Evolutionary conservation across 2,113 vertebrate species (phyloP), one percentile per base, ranked within the genome.

Genomic region (Phalacrocorax brasilianus): DNA sequence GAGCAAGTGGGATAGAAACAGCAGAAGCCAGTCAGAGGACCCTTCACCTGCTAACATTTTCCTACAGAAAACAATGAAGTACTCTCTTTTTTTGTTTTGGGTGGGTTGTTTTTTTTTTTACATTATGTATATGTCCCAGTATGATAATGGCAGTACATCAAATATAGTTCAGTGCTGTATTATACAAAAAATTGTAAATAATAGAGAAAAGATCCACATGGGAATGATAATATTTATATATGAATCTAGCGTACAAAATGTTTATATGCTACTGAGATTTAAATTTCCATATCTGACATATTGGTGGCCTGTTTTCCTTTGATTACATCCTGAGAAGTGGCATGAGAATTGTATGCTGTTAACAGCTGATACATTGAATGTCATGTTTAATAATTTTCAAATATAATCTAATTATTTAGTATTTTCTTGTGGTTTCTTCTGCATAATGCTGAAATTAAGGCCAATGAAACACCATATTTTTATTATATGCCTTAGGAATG

Each of bases 201-300:
- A 83, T 70, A 93, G 88, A 85, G 30, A 58, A 82, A 95, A 84
- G 2, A 23, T 73, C 47, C 82, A 58, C 63, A 70, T 65, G 66
- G 86, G 91, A 94, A 87, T 33, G 50, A 53, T 94, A 94, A 97
- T 96, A 97, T 97, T 97, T 90, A 91, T 96, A 95, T 88, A 86
- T 77, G 62, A 92, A 63, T 49, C 28, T 59, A 75, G 59, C 2
- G 8, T 88, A 91, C 53, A 88, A 82, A 95, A 90, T 93, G 45
- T 42, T 47, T 88, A 63, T 78, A 38, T 77, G 76, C 72, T 94
- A 62, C 59, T 83, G 96, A 97, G 95, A 89, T 92, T 96, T 93
- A 84, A 92, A 97, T 96, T 96, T 97, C 95, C 78, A n/a, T 95
- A 95, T 94, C 83, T 95, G 82, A 94, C 78, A 76, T 74, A 93